Percentiles rank a stretch among this genome's conserved stretches.
Conservation (phyloP, 1,140 invertebrate genomes). For the Aphelenchoides besseyi region DNA sequence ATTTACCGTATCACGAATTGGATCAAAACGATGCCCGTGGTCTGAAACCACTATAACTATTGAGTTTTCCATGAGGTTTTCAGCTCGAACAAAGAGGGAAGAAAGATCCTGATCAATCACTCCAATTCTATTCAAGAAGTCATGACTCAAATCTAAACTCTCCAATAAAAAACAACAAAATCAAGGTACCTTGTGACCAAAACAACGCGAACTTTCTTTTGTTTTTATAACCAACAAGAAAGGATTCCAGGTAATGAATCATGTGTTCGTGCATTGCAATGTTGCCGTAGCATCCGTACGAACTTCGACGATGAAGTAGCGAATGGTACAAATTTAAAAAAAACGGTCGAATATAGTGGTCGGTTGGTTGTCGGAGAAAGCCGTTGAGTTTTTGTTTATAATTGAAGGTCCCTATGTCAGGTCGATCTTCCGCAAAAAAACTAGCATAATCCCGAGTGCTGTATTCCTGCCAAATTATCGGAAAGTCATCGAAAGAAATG, state of each 20-base stretch:
- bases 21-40: conserved; percentile 83
- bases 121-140: conserved; percentile 50
- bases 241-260: not conserved
- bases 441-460: conserved; percentile 37
- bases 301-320: not conserved
- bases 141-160: conserved; percentile 51
- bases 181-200: not conserved
- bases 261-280: not conserved
- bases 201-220: conserved; percentile 45
- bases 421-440: conserved; percentile 52
- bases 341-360: conserved; percentile 36
- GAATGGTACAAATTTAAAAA: not conserved
- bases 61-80: conserved; percentile 65
- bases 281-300: not conserved
- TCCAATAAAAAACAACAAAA: conserved; percentile 24
- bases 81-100: conserved; percentile 29
- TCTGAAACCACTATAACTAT: conserved; percentile 79
- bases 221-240: conserved; percentile 33
- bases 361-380: conserved; percentile 38
- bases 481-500: conserved; percentile 70
- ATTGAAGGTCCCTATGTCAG: conserved; percentile 63
- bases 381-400: conserved; percentile 34
- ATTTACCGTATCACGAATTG: conserved; percentile 71
- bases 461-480: conserved; percentile 76
- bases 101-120: conserved; percentile 42